A percentile compares a stretch with the other conserved stretches of the same genome.
Evolutionary conservation across 2,797 vertebrate species (phyloP).

Genomic region (Yasuhikotakia modesta): DNA sequence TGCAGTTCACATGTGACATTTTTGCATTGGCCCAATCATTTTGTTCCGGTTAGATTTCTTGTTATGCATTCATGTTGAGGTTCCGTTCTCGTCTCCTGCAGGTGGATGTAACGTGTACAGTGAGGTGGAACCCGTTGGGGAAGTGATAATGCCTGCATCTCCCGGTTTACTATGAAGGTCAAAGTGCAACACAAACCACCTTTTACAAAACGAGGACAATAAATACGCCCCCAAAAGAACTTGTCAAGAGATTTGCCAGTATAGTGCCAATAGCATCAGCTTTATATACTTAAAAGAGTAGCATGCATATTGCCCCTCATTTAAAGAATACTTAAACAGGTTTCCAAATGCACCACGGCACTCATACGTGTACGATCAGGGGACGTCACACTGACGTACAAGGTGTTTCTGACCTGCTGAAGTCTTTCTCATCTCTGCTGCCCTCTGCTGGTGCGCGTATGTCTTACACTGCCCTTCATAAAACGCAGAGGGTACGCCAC

Average conservation of each 20-base stretch:
- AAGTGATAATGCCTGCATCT: slow-evolving; percentile 93
- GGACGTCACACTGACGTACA: slow-evolving; percentile 61
- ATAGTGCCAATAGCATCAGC: too few relatives aligned
- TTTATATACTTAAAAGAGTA: slow-evolving; percentile 75
- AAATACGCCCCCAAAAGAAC: too few relatives aligned
- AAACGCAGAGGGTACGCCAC: too few relatives aligned
- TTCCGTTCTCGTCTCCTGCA: slow-evolving; percentile 62
- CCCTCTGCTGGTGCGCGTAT: slow-evolving; percentile 77
- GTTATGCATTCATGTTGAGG: too few relatives aligned
- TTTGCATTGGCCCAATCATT: too few relatives aligned
- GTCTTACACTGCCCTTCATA: too few relatives aligned
- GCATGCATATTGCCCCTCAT: slow-evolving; percentile 90
- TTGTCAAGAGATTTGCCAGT: too few relatives aligned
- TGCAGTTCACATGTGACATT: too few relatives aligned
- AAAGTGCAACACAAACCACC: slow-evolving; percentile 78
- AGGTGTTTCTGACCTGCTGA: too few relatives aligned
- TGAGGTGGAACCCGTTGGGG: slow-evolving; percentile 96
- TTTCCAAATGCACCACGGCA: slow-evolving; percentile 97
- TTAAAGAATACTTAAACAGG: slow-evolving; percentile 91
- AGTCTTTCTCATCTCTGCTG: too few relatives aligned
- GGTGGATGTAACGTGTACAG: slow-evolving; percentile 94
- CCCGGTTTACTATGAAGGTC: slow-evolving; percentile 95
- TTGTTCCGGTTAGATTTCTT: too few relatives aligned
- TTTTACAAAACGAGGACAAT: too few relatives aligned
- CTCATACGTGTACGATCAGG: slow-evolving; percentile 95